phyloP scores from a whole-genome alignment of 1,140 invertebrate species.

The Aphelenchoides fujianensis region DNA sequence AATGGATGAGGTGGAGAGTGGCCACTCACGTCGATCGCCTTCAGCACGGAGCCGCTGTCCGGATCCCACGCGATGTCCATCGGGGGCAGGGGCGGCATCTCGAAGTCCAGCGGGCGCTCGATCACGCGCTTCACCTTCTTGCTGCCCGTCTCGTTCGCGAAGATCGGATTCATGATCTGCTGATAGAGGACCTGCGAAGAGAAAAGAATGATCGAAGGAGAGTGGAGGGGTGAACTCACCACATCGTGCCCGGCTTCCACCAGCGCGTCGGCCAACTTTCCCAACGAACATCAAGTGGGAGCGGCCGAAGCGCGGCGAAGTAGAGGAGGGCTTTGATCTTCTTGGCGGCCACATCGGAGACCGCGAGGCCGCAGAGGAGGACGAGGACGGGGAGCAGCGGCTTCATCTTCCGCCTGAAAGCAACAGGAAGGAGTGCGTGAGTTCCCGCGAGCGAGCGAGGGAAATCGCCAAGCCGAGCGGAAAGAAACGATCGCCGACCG shows the following conservation, averaged over 20 bases:
- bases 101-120: background rate
- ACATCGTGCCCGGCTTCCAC: conserved; percentile 27
- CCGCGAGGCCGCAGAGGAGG: background rate
- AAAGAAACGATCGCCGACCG: too few relatives aligned
- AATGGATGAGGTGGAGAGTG: background rate
- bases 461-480: background rate
- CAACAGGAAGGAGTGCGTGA: background rate
- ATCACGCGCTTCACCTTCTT: background rate
- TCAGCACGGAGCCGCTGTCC: background rate
- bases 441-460: background rate
- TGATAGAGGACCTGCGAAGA: background rate
- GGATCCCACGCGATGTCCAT: conserved; percentile 1
- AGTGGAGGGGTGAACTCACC: conserved; percentile 9
- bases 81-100: background rate
- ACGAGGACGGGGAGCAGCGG: background rate
- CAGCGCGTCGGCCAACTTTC: conserved; percentile 21
- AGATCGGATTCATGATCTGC: background rate
- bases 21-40: background rate
- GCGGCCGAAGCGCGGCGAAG: conserved; percentile 17
- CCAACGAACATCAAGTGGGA: conserved; percentile 19
- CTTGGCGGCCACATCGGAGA: background rate
- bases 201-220: background rate
- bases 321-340: conserved; percentile 19
- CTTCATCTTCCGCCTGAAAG: background rate
- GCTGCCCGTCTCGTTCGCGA: background rate